These are phyloP conservation scores for Clavelina lepadiformis DNA, from an alignment of 23 tunicate genomes.

Conservation along the genomic window DNA sequence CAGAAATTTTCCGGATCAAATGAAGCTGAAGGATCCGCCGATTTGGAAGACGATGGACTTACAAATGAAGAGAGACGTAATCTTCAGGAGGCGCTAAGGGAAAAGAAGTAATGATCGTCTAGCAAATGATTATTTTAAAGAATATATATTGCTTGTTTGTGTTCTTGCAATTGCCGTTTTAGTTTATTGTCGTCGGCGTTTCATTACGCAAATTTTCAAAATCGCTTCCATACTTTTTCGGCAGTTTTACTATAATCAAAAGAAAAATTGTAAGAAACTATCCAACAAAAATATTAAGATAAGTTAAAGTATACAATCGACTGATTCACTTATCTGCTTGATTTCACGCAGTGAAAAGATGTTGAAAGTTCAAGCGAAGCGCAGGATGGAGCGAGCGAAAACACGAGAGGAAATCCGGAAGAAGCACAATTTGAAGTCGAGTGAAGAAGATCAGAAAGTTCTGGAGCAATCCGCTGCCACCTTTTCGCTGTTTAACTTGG, in stretches of 20 bases:
- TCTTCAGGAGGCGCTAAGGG: constrained; percentile 4
- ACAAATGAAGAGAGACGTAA: constrained; percentile 15
- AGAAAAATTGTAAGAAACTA: no score
- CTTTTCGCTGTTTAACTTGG: background rate
- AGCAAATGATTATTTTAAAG: no score
- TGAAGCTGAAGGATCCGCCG: background rate
- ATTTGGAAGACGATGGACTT: background rate
- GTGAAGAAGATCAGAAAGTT: constrained; percentile 21
- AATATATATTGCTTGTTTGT: no score
- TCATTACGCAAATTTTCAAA: no score
- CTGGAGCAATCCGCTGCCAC: constrained; percentile 6
- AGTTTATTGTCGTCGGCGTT: no score
- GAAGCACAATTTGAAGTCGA: constrained; percentile 19
- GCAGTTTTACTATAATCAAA: no score
- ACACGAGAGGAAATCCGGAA: constrained; percentile 21
- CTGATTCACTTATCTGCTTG: no score
- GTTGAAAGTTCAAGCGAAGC: constrained; percentile 15
- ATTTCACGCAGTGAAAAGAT: constrained; percentile 19
- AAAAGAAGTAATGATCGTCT: background rate
- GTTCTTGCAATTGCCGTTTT: no score
- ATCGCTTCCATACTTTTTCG: no score
- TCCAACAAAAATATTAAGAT: no score
- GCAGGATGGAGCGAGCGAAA: constrained; percentile 14
- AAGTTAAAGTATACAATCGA: no score
- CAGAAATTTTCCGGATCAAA: background rate